These are phyloP conservation scores for Leptarthrus brevirostris DNA, from an alignment of 2,888 invertebrate genomes.

Conservation along the genomic window DNA sequence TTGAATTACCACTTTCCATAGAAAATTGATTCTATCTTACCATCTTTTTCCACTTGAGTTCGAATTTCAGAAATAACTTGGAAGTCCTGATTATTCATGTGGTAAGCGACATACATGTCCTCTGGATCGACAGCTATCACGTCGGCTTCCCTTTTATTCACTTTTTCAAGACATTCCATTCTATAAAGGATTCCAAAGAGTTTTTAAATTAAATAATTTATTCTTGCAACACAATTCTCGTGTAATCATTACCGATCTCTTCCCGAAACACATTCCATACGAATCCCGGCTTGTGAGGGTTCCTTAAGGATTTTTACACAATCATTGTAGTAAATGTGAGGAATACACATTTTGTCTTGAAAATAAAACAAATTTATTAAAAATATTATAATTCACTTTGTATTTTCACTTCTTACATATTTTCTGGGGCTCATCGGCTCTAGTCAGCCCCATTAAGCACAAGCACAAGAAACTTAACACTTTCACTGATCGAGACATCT, in stretches of 20 bases:
- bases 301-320: conserved; percentile 70
- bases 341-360: conserved; percentile 81
- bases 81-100: conserved; percentile 78
- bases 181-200: too few relatives aligned
- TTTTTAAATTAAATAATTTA: too few relatives aligned
- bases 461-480: conserved; percentile 5
- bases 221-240: conserved; percentile 50
- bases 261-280: conserved; percentile 78
- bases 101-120: conserved; percentile 86
- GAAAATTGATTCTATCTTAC: conserved; percentile 64
- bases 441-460: conserved; percentile 7
- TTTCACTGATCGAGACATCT: conserved; percentile 34
- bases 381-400: conserved; percentile 1
- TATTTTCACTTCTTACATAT: conserved; percentile 33
- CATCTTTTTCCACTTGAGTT: conserved; percentile 80
- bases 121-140: conserved; percentile 86
- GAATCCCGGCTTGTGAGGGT: conserved; percentile 66
- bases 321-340: conserved; percentile 72
- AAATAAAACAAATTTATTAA: conserved; percentile 48
- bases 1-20: neutral
- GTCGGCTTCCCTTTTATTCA: conserved; percentile 83
- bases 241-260: conserved; percentile 76
- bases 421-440: neutral
- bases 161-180: conserved; percentile 80
- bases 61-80: conserved; percentile 81